These are phyloP conservation scores for Varroa destructor DNA, from an alignment of 1,140 invertebrate genomes.

Conservation along the genomic window DNA sequence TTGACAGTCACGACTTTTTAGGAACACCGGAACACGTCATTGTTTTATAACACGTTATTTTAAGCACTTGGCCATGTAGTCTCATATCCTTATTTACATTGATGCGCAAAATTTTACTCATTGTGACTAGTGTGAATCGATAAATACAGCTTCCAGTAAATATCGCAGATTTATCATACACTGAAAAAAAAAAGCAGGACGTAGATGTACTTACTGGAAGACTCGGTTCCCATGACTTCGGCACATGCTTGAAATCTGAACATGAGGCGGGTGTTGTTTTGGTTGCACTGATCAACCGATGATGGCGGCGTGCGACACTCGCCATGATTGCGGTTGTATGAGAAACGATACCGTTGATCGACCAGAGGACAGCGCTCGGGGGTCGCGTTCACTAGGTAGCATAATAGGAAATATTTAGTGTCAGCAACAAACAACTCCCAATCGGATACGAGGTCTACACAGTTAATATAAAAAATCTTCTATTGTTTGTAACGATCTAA, in stretches of 20 bases:
- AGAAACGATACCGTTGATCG: conserved; percentile 52
- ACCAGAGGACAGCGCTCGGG: conserved; percentile 42
- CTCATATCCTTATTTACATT: too few species aligned
- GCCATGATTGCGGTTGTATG: conserved; percentile 59
- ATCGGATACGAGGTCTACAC: neutral
- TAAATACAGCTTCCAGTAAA: too few species aligned
- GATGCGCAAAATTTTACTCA: too few species aligned
- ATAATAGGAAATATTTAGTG: conserved; percentile 3
- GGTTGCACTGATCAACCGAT: conserved; percentile 60
- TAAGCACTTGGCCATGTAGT: too few species aligned
- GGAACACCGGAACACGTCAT: too few species aligned
- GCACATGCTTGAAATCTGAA: conserved; percentile 80
- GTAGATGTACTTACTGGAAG: conserved; percentile 39
- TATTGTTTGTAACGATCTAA: too few species aligned
- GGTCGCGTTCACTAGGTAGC: conserved; percentile 33
- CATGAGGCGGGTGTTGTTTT: conserved; percentile 58
- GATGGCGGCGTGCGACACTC: conserved; percentile 60
- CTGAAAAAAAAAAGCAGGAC: too few species aligned
- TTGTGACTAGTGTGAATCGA: too few species aligned
- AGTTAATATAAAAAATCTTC: too few species aligned
- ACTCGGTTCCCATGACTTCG: conserved; percentile 59
- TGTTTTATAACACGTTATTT: too few species aligned
- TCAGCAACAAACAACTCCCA: neutral
- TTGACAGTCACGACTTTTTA: too few species aligned
- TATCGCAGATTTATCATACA: too few species aligned